A percentile compares a stretch with the other conserved stretches of the same genome.
Evolutionary conservation across 35 echinoderm and acorn worm species (phyloP).

Genomic region (Antedon bifida): DNA sequence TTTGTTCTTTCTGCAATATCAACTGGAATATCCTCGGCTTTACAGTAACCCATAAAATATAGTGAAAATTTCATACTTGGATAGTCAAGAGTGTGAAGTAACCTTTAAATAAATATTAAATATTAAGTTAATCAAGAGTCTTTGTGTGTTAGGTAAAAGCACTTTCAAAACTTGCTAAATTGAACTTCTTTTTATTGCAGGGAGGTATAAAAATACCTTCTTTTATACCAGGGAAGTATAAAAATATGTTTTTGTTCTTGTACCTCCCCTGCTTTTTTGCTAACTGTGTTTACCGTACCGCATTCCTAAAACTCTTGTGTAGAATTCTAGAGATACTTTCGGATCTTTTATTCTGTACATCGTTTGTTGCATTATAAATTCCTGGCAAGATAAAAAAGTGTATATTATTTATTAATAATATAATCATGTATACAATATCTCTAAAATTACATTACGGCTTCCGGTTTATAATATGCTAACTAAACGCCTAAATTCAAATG

Average conservation of each 20-base stretch:
- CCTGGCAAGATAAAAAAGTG: slow-evolving; percentile 33
- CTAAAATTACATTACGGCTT: too few species aligned
- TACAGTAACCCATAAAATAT: slow-evolving; percentile 77
- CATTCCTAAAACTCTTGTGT: slow-evolving; percentile 85
- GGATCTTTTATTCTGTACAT: slow-evolving; percentile 87
- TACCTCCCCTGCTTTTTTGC: too few species aligned
- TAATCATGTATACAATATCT: too few species aligned
- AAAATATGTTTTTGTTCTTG: too few species aligned
- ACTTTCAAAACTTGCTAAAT: too few species aligned
- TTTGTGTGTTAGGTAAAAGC: too few species aligned
- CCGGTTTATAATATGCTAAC: too few species aligned
- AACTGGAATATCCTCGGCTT: slow-evolving; percentile 58
- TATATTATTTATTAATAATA: background rate
- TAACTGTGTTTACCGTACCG: slow-evolving; percentile 45
- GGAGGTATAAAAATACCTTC: too few species aligned
- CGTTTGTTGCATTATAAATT: slow-evolving; percentile 87
- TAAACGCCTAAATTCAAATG: too few species aligned
- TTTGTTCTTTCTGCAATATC: slow-evolving; percentile 37
- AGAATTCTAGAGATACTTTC: slow-evolving; percentile 65
- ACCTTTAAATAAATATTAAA: slow-evolving; percentile 26
- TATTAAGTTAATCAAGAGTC: background rate
- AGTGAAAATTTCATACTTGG: slow-evolving; percentile 70
- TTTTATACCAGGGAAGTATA: too few species aligned
- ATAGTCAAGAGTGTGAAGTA: slow-evolving; percentile 53
- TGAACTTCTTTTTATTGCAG: too few species aligned